Base-by-base conservation (phyloP, 64 coral and sea anemone species). In the Dendrophyllia cribrosa region DNA sequence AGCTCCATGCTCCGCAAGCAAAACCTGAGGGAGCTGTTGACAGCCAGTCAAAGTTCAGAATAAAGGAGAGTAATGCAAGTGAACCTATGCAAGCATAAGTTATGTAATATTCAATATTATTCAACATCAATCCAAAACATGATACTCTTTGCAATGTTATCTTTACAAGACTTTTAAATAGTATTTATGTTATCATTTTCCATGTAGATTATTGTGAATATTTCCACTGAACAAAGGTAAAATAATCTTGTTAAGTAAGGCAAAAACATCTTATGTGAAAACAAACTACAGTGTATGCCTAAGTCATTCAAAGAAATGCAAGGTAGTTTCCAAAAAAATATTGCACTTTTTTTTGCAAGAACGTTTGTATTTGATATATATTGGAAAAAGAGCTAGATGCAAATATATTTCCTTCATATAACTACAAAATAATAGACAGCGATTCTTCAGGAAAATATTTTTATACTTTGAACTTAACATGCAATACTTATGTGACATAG, bases 1-100 rank as follows among this genome's bases (percentile, higher is more conserved):
- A 98, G 53, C 88, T 98, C 4, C 97, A 98, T 59, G 94, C 95
- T 13, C 95, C 95, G 25, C 95, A 92, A 61, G 51, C 26, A 43
- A 72, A 88, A 72, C 24, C 51, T 2, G 72, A 88, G 17, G 80
- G 80, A n/a, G 19, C 63, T 24, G 80, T 68, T 23, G 80, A 84
- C 10, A 68, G 50, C 50, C 80, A 65, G 5, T 16, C 62, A 66
- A 20, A 43, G 4, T 84, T 51, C 0, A 68, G 61, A 67, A 59
- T 51, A 49, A 44, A 66, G 12, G 80, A 10, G 19, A 84, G 45
- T 22, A 84, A 84, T 51, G 46, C 80, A 51, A 62, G 62, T 23
- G 45, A 84, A 50, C 43, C 58, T 63, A 47, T 65, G 19, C 61
- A 67, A 67, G 80, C 62, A 67, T 68, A 84, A 84, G 45, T 51